Base-by-base conservation (phyloP, 2,113 vertebrate genomes). In the Emydocephalus ijimae region DNA sequence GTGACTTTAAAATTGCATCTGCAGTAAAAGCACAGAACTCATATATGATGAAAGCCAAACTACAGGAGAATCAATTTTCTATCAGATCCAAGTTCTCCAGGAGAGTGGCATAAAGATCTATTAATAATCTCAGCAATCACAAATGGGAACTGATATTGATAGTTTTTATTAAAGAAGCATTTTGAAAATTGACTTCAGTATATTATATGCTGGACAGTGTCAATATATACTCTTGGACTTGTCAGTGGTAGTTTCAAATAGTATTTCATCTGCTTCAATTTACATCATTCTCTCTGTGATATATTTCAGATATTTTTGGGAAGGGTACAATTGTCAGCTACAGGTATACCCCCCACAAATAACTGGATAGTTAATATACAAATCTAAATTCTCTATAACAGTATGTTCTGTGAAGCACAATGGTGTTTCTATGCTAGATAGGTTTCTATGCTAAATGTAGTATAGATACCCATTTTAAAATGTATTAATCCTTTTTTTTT, bases 161-260 rank as follows among this genome's bases (percentile, higher is more conserved):
- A 50, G 69, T 87, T 81, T 91, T 93, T 93, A 9, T 26, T 12
- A 34, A 48, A 23, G 14, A 86, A 69, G n/a, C 90, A 91, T 90
- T 56, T 7, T 10, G 24, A 20, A 18, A 20, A 34, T 50, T 89
- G 45, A 95, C 87, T 26, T 59, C 18, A 12, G 43, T 54, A 0
- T 88, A 48, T 92, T 0, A 61, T 9, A 89, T 20, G 54, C 23
- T 91, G 39, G 81, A 57, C 86, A 91, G 57, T 59, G 74, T 91
- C 54, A 74, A 74, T 74, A 56, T 91, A 24, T 23, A n/a, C 6
- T 23, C 85, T 59, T 55, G 15, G 26, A 48, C n/a, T n/a, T 91
- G 90, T 52, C 50, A 90, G 24, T 55, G 8, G 14, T 52, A 3
- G 12, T 69, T 50, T 50, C 57, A 86, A 50, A 6, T 18, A 87